Base-by-base conservation (phyloP, 2,797 vertebrate genomes). In the Sebastes taczanowskii region DNA sequence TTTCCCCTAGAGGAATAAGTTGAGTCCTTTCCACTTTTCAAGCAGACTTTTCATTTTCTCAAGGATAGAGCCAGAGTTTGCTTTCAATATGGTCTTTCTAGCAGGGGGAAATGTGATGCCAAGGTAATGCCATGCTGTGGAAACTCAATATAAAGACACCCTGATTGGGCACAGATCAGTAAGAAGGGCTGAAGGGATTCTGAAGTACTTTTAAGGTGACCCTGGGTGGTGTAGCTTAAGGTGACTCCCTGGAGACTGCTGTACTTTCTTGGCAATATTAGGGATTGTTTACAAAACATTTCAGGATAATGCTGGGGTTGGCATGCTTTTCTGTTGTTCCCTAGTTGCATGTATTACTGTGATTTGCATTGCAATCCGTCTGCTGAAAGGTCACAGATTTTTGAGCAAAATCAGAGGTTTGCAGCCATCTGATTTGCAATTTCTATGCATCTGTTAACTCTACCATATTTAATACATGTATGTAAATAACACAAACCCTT, bases 41-140 rank as follows among this genome's bases (percentile, higher is more conserved):
- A 63, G 58, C 46, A 34, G 11, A 30, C 56, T 55, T 69, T 77
- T 79, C 20, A 68, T 85, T 80, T 75, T 77, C 6, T 74, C n/a
- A 52, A 62, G 56, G 7, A 61, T 49, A 29, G 10, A 74, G 49
- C 20, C 68, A 66, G 35, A 58, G 52, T 72, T 78, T 68, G 22
- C 65, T 71, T 68, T 77, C 20, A 58, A n/a, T 32, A 27, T 52
- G 14, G 20, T 60, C 8, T 74, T 30, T 55, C 25, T 77, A 30
- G 61, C 20, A 29, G 62, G 6, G 11, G 42, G 30, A n/a, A 25
- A 69, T 46, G 66, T 22, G 55, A 63, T 72, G 49, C 35, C 8
- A 65, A 67, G 20, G 34, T 53, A 60, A 66, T 52, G 42, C 30
- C 25, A 27, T 71, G 61, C 55, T 29, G 61, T 67, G 11, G 49